Base-by-base conservation (phyloP, 2,888 invertebrate species). In the Ormia ochracea region DNA sequence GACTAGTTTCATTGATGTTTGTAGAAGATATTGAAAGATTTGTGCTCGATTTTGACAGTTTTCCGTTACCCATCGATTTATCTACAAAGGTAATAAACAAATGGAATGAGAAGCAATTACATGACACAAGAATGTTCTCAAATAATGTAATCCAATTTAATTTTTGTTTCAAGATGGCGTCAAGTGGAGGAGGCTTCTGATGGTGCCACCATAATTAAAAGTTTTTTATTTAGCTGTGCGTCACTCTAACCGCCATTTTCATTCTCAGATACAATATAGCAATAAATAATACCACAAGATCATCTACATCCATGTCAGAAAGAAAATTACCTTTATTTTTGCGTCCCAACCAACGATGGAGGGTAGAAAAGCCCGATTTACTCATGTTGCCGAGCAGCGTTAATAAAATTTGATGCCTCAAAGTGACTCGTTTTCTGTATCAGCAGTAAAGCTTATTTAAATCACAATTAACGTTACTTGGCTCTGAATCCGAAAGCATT, bases 271-370 rank as follows among this genome's bases (percentile, higher is more conserved):
- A n/a, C n/a, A n/a, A n/a, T n/a, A n/a, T n/a, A n/a, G n/a, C n/a
- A n/a, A n/a, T n/a, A n/a, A n/a, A n/a, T n/a, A n/a, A n/a, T n/a
- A n/a, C n/a, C n/a, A n/a, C n/a, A n/a, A n/a, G n/a, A n/a, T n/a
- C n/a, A n/a, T n/a, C 3, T 9, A 17, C 1, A 19, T 6, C 12
- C 43, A 4, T 23, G 6, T 58, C 7, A 17, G 7, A 7, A 43
- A 17, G 17, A 7, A 5, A 85, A 87, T 86, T 81, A 90, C 90
- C 88, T 85, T 90, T 90, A 78, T 84, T 87, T 82, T 89, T 89
- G 81, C 89, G 89, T 83, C 90, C 90, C 86, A 90, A 86, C 85
- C 89, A 89, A 76, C 90, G 90, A 83, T 90, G 89, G 52, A 90
- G 86, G 83, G 90, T 90, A 81, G 88, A 87, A 84, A 90, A 89